Conservation (phyloP, 53 echinoderm and acorn worm species). For the Echinometra lucunter region DNA sequence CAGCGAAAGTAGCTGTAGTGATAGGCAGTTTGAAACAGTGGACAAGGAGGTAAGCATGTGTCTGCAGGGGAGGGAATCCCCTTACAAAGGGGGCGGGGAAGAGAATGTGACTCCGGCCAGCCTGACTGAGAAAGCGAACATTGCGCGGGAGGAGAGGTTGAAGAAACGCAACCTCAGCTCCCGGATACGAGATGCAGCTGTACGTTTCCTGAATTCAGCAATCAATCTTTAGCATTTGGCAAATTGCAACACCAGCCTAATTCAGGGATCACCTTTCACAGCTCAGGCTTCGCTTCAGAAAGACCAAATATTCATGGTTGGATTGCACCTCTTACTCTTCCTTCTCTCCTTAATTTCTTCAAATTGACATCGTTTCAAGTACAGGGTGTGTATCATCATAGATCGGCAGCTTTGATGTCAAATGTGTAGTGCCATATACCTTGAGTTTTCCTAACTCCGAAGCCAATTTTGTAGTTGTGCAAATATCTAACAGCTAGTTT, state of each 20-base stretch:
- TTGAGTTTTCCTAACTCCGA: background rate
- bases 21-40: slow-evolving; percentile 85
- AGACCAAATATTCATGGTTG: slow-evolving; percentile 48
- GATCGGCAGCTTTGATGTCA: background rate
- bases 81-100: slow-evolving; percentile 36
- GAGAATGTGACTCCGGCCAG: slow-evolving; percentile 53
- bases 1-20: slow-evolving; percentile 77
- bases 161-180: slow-evolving; percentile 64
- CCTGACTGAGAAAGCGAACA: background rate
- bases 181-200: slow-evolving; percentile 75
- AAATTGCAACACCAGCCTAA: background rate
- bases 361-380: background rate
- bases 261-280: slow-evolving; percentile 51
- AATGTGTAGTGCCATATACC: background rate
- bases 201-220: slow-evolving; percentile 75
- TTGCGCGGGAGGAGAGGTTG: background rate
- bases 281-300: slow-evolving; percentile 43
- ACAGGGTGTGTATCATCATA: background rate
- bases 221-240: slow-evolving; percentile 71
- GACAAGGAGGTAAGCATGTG: slow-evolving; percentile 90
- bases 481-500: background rate
- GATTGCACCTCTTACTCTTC: slow-evolving; percentile 1
- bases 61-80: slow-evolving; percentile 62
- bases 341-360: background rate
- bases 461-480: background rate